Base-by-base conservation (phyloP, 2,113 vertebrate genomes). In the Microtus pennsylvanicus region DNA sequence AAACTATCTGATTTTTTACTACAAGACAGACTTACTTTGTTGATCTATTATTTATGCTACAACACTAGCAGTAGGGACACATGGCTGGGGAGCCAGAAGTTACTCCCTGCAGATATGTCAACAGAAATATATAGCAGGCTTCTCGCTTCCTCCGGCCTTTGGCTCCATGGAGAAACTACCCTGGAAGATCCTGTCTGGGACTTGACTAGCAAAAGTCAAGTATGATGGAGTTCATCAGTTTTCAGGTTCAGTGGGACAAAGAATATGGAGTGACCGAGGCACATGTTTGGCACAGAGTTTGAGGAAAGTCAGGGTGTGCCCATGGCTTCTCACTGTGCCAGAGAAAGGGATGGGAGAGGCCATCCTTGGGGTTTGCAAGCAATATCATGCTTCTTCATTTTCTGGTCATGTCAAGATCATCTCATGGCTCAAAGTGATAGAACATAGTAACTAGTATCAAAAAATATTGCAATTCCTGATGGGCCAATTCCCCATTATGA, bases 401-500 rank as follows among this genome's bases (percentile, higher is more conserved):
- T 47, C 3, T 0, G 10, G 26, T 33, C 93, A 85, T 52, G 33
- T 7, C 76, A 35, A 52, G 61, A 28, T 72, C 30, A 70, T 63
- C 47, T 0, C 26, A 85, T 14, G 30, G 42, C 42, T 94, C 33
- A 74, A 63, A 67, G 80, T 85, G 80, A 28, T 35, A 50, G n/a
- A 92, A 61, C 26, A 5, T 45, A 55, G 9, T 21, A 33, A 50
- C 45, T 93, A 63, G 50, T 42, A 42, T 92, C 67, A 67, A 92
- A 74, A 65, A 77, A 70, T 12, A 2, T 10, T 74, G 10, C 8
- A 17, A 1, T 35, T 78, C 30, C 35, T n/a, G 16, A 22, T n/a
- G 52, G 11, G 1, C 24, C n/a, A 81, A 11, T 38, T 21, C 1
- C 0, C 28, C 1, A 0, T 52, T 33, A 19, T 17, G 3, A 16